These are phyloP conservation scores for Centrocercus urophasianus DNA, from an alignment of 2,113 vertebrate genomes.

Conservation along the genomic window DNA sequence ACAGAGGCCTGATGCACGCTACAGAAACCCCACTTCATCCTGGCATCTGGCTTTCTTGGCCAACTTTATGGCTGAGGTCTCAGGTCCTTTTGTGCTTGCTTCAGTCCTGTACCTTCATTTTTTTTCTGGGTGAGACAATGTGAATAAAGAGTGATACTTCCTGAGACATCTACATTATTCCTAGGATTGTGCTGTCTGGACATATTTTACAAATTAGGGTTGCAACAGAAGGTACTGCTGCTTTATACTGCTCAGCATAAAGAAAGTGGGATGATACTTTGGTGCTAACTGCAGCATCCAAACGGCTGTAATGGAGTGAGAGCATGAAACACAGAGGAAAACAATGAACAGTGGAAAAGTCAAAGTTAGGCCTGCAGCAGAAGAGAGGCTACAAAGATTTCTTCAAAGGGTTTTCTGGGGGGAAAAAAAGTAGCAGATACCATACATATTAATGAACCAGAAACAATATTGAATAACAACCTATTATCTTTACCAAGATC, in stretches of 20 bases:
- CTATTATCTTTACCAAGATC: slow-evolving; percentile 73
- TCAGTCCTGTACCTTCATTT: fast-evolving
- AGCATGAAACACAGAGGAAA: slow-evolving; percentile 38
- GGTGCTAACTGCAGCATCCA: neutral
- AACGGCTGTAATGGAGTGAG: neutral
- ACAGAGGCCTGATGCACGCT: fast-evolving
- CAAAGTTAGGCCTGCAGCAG: slow-evolving; percentile 68
- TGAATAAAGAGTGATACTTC: neutral
- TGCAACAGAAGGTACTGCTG: neutral
- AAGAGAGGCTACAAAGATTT: slow-evolving; percentile 63
- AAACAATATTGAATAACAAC: slow-evolving; percentile 75
- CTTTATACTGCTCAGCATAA: neutral
- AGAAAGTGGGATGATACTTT: neutral
- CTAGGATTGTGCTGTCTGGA: neutral
- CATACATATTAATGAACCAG: slow-evolving; percentile 76
- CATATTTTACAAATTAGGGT: neutral
- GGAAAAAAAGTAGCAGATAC: slow-evolving; percentile 15
- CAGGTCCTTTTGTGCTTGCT: neutral
- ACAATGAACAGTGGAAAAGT: slow-evolving; percentile 49
- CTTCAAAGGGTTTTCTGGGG: slow-evolving; percentile 66
- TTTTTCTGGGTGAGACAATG: neutral
- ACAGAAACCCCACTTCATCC: neutral
- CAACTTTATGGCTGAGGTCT: neutral
- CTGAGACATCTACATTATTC: neutral
- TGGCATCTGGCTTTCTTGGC: neutral